Evolutionary conservation across 2,888 invertebrate genomes (phyloP).

Genomic region (Keiferia lycopersicella): DNA sequence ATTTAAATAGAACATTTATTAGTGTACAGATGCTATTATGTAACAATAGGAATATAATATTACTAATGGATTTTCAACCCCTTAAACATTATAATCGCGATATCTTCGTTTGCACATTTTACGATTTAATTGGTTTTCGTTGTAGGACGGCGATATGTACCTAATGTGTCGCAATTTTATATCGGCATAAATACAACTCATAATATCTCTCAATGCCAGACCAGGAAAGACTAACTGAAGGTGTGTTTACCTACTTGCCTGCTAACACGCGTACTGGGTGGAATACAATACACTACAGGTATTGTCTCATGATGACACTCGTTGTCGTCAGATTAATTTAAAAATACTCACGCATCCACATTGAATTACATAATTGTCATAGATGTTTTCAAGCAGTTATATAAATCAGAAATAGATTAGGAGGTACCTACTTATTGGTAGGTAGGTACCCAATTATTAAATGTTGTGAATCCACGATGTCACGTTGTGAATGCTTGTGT

Average conservation of each 20-base stretch:
- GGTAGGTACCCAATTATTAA: background rate
- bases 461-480: slow-evolving; percentile 3
- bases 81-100: too few species aligned
- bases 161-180: slow-evolving; percentile 2
- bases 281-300: too few species aligned
- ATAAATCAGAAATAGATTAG: background rate
- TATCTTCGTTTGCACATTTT: too few species aligned
- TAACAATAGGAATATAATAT: too few species aligned
- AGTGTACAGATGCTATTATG: too few species aligned
- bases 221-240: background rate
- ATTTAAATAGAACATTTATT: too few species aligned
- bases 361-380: background rate
- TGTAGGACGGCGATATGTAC: too few species aligned
- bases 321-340: too few species aligned
- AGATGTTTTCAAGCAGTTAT: background rate
- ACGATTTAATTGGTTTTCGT: too few species aligned
- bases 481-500: background rate
- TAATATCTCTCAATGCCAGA: background rate
- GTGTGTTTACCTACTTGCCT: background rate
- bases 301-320: too few species aligned
- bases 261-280: too few species aligned
- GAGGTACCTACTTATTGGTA: background rate
- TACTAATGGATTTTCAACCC: too few species aligned
- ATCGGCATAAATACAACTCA: background rate
- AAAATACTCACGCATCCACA: background rate